phyloP scores from a whole-genome alignment of 2,888 invertebrate species.

The Hyposoter dolosus region DNA sequence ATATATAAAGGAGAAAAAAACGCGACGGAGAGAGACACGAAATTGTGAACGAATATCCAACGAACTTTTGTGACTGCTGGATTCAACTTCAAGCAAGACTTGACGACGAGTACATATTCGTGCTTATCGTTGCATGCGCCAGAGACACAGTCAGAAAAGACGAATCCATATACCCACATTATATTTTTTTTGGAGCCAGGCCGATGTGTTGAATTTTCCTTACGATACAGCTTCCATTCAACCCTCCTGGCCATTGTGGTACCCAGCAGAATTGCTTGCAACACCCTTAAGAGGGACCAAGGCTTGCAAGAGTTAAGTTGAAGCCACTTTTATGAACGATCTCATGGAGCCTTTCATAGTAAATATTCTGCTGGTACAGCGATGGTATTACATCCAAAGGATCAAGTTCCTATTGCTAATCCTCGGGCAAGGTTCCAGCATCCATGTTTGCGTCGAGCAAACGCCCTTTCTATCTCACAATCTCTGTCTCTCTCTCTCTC shows the following conservation, averaged over 20 bases:
- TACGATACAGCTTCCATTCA: conserved; percentile 20
- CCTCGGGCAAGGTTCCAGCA: conserved; percentile 47
- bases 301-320: conserved; percentile 24
- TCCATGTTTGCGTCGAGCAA: conserved; percentile 30
- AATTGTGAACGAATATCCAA: conserved; percentile 24
- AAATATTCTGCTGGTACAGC: conserved; percentile 33
- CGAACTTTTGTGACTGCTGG: conserved; percentile 44
- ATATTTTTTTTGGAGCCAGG: background rate
- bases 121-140: conserved; percentile 14
- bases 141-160: conserved; percentile 9
- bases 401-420: conserved; percentile 53
- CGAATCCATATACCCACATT: background rate
- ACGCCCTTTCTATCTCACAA: conserved; percentile 1
- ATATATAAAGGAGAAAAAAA: background rate
- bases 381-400: conserved; percentile 50
- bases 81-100: conserved; percentile 28
- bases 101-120: conserved; percentile 32
- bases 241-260: background rate
- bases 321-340: conserved; percentile 48
- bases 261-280: conserved; percentile 11
- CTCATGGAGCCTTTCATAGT: conserved; percentile 31
- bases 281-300: conserved; percentile 18
- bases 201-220: conserved; percentile 1
- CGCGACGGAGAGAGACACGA: background rate
- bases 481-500: background rate